These are phyloP conservation scores for Channa striata DNA, from an alignment of 2,797 vertebrate species.

Conservation along the genomic window DNA sequence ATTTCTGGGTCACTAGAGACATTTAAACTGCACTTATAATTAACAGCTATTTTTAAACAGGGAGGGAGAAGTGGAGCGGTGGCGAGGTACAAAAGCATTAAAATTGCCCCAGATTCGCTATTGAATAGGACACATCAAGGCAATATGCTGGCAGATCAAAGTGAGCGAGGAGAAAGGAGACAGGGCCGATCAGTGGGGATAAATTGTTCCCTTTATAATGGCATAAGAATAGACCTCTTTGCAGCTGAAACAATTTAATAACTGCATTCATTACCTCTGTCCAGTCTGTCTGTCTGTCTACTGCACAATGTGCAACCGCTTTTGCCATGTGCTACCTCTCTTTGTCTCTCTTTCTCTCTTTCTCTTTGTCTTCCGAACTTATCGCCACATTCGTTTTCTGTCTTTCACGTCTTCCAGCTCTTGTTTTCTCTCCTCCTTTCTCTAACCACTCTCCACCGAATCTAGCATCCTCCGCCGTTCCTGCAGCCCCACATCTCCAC, in stretches of 20 bases:
- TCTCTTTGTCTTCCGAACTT: slow-evolving; percentile 81
- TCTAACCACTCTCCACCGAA: slow-evolving; percentile 14
- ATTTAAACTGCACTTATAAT: slow-evolving; percentile 99
- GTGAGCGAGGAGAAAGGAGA: slow-evolving; percentile 96
- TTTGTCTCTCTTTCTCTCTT: slow-evolving; percentile 78
- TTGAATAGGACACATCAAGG: slow-evolving; percentile 99
- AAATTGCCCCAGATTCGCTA: slow-evolving; percentile 99
- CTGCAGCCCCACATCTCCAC: slow-evolving; percentile 23
- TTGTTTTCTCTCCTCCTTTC: slow-evolving; percentile 31
- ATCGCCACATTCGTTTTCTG: slow-evolving; percentile 60
- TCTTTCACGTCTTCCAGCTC: slow-evolving; percentile 40
- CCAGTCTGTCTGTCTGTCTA: slow-evolving; percentile 88
- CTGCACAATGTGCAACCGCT: slow-evolving; percentile 72
- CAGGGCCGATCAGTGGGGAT: slow-evolving; percentile 98
- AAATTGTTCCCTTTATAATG: slow-evolving; percentile 99
- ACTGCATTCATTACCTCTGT: slow-evolving; percentile 98
- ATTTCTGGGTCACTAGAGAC: slow-evolving; percentile 99
- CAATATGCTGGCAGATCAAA: slow-evolving; percentile 99
- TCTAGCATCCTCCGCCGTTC: slow-evolving; percentile 48
- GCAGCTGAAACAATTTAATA: slow-evolving; percentile 99
- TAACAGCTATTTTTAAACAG: slow-evolving; percentile 99
- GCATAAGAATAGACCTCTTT: slow-evolving; percentile 98
- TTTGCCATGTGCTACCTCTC: slow-evolving; percentile 61
- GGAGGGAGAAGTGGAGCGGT: slow-evolving; percentile 98
- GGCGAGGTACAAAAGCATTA: slow-evolving; percentile 99